These are phyloP conservation scores for Stenopsyche tienmushanensis DNA, from an alignment of 1,140 invertebrate species.

Conservation along the genomic window DNA sequence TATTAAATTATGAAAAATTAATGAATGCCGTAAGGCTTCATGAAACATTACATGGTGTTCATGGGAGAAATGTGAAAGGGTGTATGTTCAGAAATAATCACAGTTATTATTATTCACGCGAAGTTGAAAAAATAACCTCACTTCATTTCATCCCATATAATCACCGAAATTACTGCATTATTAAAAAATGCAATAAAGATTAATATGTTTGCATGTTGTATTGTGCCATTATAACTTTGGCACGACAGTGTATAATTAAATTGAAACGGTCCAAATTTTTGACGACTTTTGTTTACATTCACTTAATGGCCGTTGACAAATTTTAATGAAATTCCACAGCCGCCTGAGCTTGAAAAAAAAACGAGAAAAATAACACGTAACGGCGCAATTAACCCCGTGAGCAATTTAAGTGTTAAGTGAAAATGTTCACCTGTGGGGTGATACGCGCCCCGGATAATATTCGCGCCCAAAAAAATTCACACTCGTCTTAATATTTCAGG, in stretches of 20 bases:
- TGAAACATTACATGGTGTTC: too few relatives aligned
- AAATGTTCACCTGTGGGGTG: not conserved
- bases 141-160: too few relatives aligned
- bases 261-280: not conserved
- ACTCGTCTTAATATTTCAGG: constrained; percentile 40
- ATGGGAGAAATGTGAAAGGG: too few relatives aligned
- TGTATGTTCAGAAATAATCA: too few relatives aligned
- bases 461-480: constrained; percentile 11
- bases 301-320: not conserved
- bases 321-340: not conserved
- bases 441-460: not conserved
- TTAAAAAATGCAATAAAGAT: too few relatives aligned
- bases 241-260: not conserved
- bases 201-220: too few relatives aligned
- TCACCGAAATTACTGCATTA: too few relatives aligned
- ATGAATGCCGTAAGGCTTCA: too few relatives aligned
- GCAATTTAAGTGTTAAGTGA: constrained; percentile 1
- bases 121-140: too few relatives aligned
- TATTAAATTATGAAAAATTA: too few relatives aligned
- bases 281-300: not conserved
- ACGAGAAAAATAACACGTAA: not conserved
- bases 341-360: not conserved
- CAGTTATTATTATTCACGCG: too few relatives aligned
- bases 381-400: not conserved
- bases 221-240: too few relatives aligned